Base-by-base conservation (phyloP, 2,888 invertebrate genomes). In the Apamea crenata region DNA sequence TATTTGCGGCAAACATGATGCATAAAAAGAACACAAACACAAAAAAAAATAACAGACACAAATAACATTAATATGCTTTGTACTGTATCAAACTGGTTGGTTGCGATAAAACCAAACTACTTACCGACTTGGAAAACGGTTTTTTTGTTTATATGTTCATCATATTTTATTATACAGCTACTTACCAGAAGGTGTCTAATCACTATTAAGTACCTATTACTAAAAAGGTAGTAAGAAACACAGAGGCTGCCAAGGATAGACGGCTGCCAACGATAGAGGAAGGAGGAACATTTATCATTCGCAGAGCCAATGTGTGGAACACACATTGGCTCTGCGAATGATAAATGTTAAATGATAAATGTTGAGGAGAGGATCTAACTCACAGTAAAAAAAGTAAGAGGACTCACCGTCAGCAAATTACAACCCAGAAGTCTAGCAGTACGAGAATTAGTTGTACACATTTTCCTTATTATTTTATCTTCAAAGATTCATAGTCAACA, bases 401-500 rank as follows among this genome's bases (percentile, higher is more conserved):
- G 10, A 75, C 80, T 21, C 40, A 80, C 80, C 82, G 76, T 59
- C 29, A 80, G 59, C 44, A 50, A 21, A 67, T 59, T 32, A 40
- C 50, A 50, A n/a, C 76, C 67, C 21, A 74, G 82, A n/a, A 75
- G 32, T 67, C 40, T 59, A 74, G 32, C 32, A 67, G n/a, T 40
- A 40, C n/a, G 21, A 67, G n/a, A 16, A 29, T 36, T 29, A 21
- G 6, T 44, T 67, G 40, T 12, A 32, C 40, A 44, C 80, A 80
- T 80, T 18, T 67, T 79, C 14, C 1, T 71, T 63, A 70, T 50
- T 29, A 56, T 56, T 67, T 50, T 47, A 21, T 50, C 29, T 80
- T 80, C 47, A 40, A 18, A 25, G 5, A 66, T 47, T n/a, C n/a
- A 12, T 5, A 40, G 1, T 5, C 16, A 44, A 53, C 40, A 71